These are phyloP conservation scores for Blastobasis adustella DNA, from an alignment of 2,888 invertebrate genomes.

Conservation along the genomic window DNA sequence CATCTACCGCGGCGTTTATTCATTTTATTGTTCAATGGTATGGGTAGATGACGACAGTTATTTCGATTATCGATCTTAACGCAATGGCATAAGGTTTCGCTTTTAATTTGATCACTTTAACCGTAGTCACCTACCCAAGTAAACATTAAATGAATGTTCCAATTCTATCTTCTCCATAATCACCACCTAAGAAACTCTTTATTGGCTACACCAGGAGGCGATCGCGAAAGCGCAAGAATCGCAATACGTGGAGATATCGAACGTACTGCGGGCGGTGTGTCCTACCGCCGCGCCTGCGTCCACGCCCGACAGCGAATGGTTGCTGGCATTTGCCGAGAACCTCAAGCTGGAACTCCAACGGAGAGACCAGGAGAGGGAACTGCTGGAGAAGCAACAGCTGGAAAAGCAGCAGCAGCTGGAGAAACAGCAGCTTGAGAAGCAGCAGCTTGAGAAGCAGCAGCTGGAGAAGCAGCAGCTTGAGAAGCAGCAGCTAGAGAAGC, in stretches of 20 bases:
- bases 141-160: too few relatives aligned
- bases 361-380: conserved; percentile 11
- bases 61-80: too few relatives aligned
- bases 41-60: too few relatives aligned
- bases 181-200: too few relatives aligned
- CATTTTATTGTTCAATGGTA: too few relatives aligned
- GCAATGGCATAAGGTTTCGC: too few relatives aligned
- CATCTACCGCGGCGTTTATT: too few relatives aligned
- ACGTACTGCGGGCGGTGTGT: conserved; percentile 43
- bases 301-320: conserved; percentile 36
- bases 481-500: background rate
- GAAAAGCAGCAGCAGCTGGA: background rate
- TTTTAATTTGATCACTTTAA: too few relatives aligned
- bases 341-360: conserved; percentile 27
- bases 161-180: too few relatives aligned
- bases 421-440: conserved; percentile 15
- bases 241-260: conserved; percentile 75
- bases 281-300: conserved; percentile 36
- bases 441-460: conserved; percentile 9
- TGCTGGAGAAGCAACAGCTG: conserved; percentile 4
- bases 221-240: conserved; percentile 72
- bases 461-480: conserved; percentile 5
- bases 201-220: conserved; percentile 37
- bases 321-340: conserved; percentile 47
- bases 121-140: too few relatives aligned